Evolutionary conservation across 2,797 vertebrate genomes (phyloP).

Genomic region (Chiroxiphia lanceolata): DNA sequence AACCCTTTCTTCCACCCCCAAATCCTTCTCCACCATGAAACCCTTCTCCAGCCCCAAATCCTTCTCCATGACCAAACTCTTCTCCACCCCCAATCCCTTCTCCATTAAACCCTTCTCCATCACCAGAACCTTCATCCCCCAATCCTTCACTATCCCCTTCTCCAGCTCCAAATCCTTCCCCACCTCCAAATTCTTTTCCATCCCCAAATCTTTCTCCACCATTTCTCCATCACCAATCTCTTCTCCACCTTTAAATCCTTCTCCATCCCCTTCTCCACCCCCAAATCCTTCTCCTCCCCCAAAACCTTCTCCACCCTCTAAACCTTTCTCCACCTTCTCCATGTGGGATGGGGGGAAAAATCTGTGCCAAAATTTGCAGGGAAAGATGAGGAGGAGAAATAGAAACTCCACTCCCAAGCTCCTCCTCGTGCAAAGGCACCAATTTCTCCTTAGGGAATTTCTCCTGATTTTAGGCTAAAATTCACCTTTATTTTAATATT

Average conservation of each 20-base stretch:
- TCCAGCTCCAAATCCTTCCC: neutral
- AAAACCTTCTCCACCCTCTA: neutral
- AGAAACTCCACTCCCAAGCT: neutral
- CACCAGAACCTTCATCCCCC: neutral
- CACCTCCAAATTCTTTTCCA: rapidly evolving
- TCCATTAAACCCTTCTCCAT: neutral
- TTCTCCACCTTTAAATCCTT: neutral
- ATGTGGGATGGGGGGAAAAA: rapidly evolving
- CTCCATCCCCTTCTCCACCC: neutral
- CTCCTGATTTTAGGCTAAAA: neutral
- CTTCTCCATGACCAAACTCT: neutral
- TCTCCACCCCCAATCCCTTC: neutral
- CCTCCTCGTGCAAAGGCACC: neutral
- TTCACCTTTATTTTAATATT: neutral
- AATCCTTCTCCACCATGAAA: neutral
- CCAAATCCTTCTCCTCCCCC: neutral
- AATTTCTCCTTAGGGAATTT: neutral
- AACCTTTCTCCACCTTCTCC: neutral
- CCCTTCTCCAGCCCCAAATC: neutral
- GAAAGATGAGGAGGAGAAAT: neutral
- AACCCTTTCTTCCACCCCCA: neutral
- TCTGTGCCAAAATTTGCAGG: rapidly evolving
- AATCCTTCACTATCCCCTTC: neutral
- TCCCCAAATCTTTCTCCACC: rapidly evolving
- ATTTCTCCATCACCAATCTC: neutral